Evolutionary conservation across 2,888 invertebrate species (phyloP), one percentile per base, ranked within the genome.

Genomic region (Thereva unica): DNA sequence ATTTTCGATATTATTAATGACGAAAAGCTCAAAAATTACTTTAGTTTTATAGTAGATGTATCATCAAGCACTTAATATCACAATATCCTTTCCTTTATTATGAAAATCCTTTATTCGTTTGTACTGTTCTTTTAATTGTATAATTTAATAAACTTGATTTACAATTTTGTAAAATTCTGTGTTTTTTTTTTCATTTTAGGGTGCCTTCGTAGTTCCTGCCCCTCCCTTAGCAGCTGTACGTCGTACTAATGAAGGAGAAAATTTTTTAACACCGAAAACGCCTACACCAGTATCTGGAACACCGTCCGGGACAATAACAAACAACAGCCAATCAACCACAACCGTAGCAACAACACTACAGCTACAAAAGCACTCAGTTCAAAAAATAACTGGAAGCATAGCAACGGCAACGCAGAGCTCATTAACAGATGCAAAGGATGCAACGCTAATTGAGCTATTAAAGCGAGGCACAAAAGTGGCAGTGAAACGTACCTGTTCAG

Each of bases 371-470:
- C 78, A 73, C 72, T 74, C 71, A 71, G 54, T 73, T 67, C 72
- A 73, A 68, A 70, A 67, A 70, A 71, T 71, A 71, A 76, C 73
- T 64, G 72, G 74, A 0, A 74, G 74, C 68, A 69, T 72, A 35
- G 71, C 74, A 8, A 74, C 75, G 50, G 71, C 73, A 72, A 76
- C 72, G 66, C 65, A 65, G 41, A 81, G 82, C 77, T 82, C 83
- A 73, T 77, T 81, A 64, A 76, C 75, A 52, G 80, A 81, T 71
- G 78, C 81, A 50, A 89, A 90, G 78, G 91, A 91, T 71, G 91
- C 91, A 69, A 90, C 91, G 4, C 82, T 92, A 50, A 91, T 91
- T 70, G 92, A 91, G 78, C 83, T 92, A 66, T 82, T 92, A 56
- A 92, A 91, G 80, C 85, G 88, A 70, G 87, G 88, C 52, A 83